Evolutionary conservation across 35 echinoderm and acorn worm species (phyloP).

Genomic region (Lytechinus pictus): DNA sequence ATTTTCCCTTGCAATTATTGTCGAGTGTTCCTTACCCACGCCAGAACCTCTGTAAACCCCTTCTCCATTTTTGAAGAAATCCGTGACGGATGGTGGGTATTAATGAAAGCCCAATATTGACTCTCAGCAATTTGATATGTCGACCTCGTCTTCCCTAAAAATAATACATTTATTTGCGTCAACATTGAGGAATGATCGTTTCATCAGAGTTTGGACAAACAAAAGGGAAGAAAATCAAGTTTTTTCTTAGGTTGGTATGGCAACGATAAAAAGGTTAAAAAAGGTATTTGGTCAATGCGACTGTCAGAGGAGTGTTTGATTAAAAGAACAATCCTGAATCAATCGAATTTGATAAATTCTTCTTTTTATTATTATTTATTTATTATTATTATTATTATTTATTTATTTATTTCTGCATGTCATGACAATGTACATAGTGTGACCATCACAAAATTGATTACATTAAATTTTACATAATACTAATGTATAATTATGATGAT

Average conservation of each 20-base stretch:
- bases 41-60: background rate
- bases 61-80: background rate
- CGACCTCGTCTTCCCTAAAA: background rate
- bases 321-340: no score
- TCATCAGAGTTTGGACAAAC: background rate
- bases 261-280: background rate
- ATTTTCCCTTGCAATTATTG: background rate
- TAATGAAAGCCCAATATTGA: background rate
- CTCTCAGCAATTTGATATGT: background rate
- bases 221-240: background rate
- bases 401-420: no score
- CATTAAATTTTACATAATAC: no score
- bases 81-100: background rate
- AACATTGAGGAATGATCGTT: background rate
- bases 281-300: background rate
- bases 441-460: no score
- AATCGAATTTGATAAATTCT: no score
- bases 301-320: background rate
- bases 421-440: no score
- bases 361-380: no score
- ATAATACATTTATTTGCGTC: background rate
- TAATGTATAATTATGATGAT: no score
- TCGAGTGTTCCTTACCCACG: background rate
- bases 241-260: background rate
- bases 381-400: no score